These are phyloP conservation scores for Smithornis capensis DNA, from an alignment of 2,113 vertebrate species.

Conservation along the genomic window DNA sequence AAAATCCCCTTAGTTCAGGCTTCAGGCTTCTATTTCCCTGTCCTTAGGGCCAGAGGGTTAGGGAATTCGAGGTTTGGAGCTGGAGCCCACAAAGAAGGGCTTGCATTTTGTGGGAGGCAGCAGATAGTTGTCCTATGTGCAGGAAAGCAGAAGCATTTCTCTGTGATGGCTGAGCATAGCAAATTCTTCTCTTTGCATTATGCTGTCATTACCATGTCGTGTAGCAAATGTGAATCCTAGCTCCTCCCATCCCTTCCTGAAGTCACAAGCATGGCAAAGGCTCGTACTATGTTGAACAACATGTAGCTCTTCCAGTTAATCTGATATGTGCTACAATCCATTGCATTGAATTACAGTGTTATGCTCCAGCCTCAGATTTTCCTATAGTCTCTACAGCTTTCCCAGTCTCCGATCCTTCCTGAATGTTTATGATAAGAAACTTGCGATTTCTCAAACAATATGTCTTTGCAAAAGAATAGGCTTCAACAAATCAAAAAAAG, in stretches of 20 bases:
- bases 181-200: neutral
- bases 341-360: neutral
- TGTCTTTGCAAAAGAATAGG: neutral
- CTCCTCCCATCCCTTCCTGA: neutral
- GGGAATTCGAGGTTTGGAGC: neutral
- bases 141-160: neutral
- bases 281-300: neutral
- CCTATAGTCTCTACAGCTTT: neutral
- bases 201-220: neutral
- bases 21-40: neutral
- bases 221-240: neutral
- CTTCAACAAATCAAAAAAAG: neutral
- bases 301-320: neutral
- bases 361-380: neutral
- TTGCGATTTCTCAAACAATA: conserved; percentile 5
- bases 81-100: neutral
- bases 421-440: neutral
- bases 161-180: neutral
- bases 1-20: neutral
- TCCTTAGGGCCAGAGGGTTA: neutral
- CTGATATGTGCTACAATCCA: neutral
- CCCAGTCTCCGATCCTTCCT: conserved; percentile 8
- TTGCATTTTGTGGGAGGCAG: neutral
- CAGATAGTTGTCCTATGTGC: neutral
- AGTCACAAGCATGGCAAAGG: neutral